Evolutionary conservation across 2,888 invertebrate genomes (phyloP).

Genomic region (Clistopyga incitator): DNA sequence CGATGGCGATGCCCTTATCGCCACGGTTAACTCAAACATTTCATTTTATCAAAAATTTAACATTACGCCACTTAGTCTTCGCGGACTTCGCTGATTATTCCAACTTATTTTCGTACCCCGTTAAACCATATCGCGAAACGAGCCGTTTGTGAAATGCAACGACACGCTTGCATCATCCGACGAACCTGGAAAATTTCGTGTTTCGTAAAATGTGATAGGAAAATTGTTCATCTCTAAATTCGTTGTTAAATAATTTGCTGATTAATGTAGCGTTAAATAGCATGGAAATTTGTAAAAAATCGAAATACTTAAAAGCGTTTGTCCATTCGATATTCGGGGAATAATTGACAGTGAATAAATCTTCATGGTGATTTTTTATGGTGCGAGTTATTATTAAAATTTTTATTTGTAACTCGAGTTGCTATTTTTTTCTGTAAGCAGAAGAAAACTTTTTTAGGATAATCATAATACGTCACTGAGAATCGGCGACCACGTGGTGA

Average conservation of each 20-base stretch:
- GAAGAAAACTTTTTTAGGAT: background rate
- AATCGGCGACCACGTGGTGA: constrained; percentile 58
- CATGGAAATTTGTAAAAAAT: too few species aligned
- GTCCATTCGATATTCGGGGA: background rate
- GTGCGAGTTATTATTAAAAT: background rate
- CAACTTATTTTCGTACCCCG: background rate
- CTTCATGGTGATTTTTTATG: background rate
- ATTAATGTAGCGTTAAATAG: too few species aligned
- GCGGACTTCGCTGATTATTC: background rate
- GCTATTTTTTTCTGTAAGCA: background rate
- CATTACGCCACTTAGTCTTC: background rate
- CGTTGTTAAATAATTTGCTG: too few species aligned
- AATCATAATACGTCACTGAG: constrained; percentile 48
- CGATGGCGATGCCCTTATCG: background rate
- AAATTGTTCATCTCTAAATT: background rate
- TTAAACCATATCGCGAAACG: background rate
- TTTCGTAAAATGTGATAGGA: background rate
- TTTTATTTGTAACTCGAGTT: background rate
- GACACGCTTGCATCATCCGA: constrained; percentile 22
- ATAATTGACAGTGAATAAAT: background rate
- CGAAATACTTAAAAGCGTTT: background rate
- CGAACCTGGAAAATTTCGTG: constrained; percentile 2
- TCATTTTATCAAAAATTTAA: constrained; percentile 10
- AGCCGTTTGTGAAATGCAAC: background rate
- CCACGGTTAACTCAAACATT: background rate